Evolutionary conservation across 1,140 invertebrate genomes (phyloP), one percentile per base, ranked within the genome.

Genomic region (Agrypnia vestita): DNA sequence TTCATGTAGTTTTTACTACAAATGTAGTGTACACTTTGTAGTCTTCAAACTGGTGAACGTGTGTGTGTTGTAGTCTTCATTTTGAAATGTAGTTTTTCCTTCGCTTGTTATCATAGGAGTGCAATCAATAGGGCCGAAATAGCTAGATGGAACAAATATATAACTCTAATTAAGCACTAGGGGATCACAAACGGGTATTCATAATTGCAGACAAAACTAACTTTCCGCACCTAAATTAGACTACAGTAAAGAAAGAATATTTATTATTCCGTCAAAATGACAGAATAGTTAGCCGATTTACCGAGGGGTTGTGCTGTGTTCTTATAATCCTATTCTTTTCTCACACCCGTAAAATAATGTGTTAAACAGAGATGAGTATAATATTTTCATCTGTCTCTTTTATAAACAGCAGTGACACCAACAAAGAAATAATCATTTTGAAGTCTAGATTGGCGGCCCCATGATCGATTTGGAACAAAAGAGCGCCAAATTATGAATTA

Each of bases 241-340:
- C 46, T 56, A 74, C 49, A 56, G 43, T 21, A 71, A 35, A 71
- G 49, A 74, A 56, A 35, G 53, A 56, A 74, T 74, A 74, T 51
- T 73, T 71, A 71, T 49, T 71, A 71, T 47, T 71, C 67, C 67
- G 69, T 73, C 69, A 55, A 73, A 73, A 55, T 73, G 69, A 53
- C 46, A 51, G 47, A 46, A 47, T 69, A 47, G 64, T 69, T 69
- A n/a, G 13, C n/a, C 44, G 46, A 47, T 17, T 19, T 7, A 11
- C 64, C 64, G 64, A 35, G 6, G 13, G 13, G 19, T 13, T 9
- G 35, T 19, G 64, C 35, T 69, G 11, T 47, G 19, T 49, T 69
- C 46, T 69, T 7, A 62, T 69, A n/a, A 46, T 69, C 19, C 43
- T 69, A 19, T 11, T 47, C 4, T 8, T 69, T 47, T n/a, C 10